phyloP scores from a whole-genome alignment of 2,797 vertebrate species.

The Liasis olivaceus region DNA sequence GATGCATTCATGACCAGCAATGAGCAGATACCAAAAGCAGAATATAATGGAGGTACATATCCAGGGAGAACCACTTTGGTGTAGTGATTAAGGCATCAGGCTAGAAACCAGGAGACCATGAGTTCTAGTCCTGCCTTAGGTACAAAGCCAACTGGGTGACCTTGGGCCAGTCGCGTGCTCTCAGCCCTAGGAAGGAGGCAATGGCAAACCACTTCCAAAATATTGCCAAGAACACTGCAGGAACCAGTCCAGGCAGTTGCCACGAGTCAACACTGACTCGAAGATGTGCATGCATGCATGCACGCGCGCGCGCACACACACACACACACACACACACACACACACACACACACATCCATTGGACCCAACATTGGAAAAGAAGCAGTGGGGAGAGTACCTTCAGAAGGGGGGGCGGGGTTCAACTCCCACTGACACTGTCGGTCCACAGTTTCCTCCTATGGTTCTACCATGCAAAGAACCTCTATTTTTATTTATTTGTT shows the following conservation, averaged over 20 bases:
- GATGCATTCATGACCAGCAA: no score
- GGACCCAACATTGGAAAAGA: background rate
- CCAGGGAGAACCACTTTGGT: background rate
- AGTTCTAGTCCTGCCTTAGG: no score
- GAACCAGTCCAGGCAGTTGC: background rate
- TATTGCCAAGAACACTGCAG: background rate
- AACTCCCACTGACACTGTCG: background rate
- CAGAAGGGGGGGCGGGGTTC: background rate
- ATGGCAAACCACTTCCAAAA: background rate
- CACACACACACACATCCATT: background rate
- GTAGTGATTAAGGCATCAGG: background rate
- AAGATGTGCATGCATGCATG: no score
- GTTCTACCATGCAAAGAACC: no score
- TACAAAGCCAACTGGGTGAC: background rate
- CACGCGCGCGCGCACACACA: no score
- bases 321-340: no score
- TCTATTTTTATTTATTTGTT: no score
- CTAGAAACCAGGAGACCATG: background rate
- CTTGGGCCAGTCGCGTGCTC: background rate
- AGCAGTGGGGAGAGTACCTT: background rate
- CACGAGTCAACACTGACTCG: no score
- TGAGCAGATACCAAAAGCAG: background rate
- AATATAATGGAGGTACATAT: background rate
- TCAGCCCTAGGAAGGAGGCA: background rate
- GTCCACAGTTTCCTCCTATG: background rate